A percentile compares a stretch with the other conserved stretches of the same genome.
Evolutionary conservation across 2,797 vertebrate species (phyloP).

Genomic region (Myotis daubentonii): DNA sequence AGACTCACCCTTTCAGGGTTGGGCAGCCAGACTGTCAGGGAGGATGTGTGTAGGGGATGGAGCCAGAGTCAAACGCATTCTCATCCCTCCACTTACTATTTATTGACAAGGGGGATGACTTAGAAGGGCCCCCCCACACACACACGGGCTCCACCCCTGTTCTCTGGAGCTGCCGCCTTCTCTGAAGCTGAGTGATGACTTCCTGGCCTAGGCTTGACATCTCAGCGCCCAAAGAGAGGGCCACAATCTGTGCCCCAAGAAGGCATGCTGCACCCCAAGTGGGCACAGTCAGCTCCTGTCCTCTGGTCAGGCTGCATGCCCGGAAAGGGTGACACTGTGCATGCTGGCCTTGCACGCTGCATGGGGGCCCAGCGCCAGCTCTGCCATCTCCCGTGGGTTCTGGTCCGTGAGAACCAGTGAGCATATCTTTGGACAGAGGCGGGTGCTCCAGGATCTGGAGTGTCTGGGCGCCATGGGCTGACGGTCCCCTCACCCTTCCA

Average conservation of each 20-base stretch:
- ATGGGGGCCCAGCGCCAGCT: slow-evolving; percentile 32
- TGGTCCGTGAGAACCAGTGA: background rate
- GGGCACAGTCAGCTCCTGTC: background rate
- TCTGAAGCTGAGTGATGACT: slow-evolving; percentile 13
- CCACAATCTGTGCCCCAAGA: background rate
- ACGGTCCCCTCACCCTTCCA: background rate
- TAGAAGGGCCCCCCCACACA: background rate
- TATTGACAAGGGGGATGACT: background rate
- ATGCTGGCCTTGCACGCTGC: slow-evolving; percentile 70
- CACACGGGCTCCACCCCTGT: background rate
- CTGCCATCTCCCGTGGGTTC: background rate
- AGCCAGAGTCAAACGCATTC: background rate
- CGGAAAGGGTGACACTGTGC: slow-evolving; percentile 58
- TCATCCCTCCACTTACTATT: background rate
- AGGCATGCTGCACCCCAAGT: background rate
- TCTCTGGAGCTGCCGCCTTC: slow-evolving; percentile 63
- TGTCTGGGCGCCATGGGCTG: background rate
- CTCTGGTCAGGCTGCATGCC: background rate
- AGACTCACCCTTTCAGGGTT: slow-evolving; percentile 82
- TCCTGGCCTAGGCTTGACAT: background rate
- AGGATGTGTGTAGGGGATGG: background rate
- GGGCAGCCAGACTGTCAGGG: background rate
- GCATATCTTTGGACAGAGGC: background rate
- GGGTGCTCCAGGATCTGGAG: slow-evolving; percentile 31
- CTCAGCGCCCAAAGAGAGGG: background rate